phyloP scores from a whole-genome alignment of 37 sponge, comb jelly and placozoan genomes.

The Chondrosia reniformis region DNA sequence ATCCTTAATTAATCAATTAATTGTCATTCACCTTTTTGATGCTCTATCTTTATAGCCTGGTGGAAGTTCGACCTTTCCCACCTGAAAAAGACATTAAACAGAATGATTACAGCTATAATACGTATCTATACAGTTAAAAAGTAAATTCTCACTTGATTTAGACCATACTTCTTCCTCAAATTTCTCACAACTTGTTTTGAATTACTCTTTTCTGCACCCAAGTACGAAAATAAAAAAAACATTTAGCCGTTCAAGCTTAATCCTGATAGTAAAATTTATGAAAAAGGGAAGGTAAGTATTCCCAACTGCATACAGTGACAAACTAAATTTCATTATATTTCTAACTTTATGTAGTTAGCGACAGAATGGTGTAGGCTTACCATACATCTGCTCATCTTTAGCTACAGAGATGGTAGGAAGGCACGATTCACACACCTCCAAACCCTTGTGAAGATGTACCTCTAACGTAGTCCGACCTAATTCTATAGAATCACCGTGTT shows the following conservation, averaged over 20 bases:
- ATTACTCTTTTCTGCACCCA: not conserved
- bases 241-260: no score
- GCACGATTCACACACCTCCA: constrained; percentile 72
- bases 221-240: not conserved
- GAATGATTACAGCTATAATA: no score
- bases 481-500: constrained; percentile 57
- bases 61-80: not conserved
- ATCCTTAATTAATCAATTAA: no score
- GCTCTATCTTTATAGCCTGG: constrained; percentile 43
- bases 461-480: constrained; percentile 62
- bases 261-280: no score
- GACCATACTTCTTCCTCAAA: not conserved
- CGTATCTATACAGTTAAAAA: no score
- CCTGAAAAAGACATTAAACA: not conserved
- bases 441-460: constrained; percentile 75
- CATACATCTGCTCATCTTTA: constrained; percentile 19
- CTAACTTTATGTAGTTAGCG: no score
- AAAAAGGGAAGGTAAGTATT: not conserved
- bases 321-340: no score
- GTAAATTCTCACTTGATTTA: no score
- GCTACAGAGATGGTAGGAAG: constrained; percentile 14
- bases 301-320: not conserved
- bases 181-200: not conserved
- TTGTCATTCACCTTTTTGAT: constrained; percentile 36
- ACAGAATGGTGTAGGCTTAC: no score